These are phyloP conservation scores for human DNA, from an alignment of 2,113 vertebrate genomes.

Conservation along the genomic window GRCh38 chrX:129077501-129078000, in stretches of 20 bases:
- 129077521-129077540: slow-evolving; percentile 55
- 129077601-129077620: neutral
- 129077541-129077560: slow-evolving; percentile 60
- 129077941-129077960: slow-evolving; percentile 31
- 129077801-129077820: slow-evolving; percentile 43
- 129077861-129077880: neutral
- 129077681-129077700: slow-evolving; percentile 3
- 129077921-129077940: neutral
- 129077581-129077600: slow-evolving; percentile 6
- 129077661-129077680: slow-evolving; percentile 1
- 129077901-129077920: slow-evolving; percentile 9
- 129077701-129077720: neutral
- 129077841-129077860: slow-evolving; percentile 33
- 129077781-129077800: slow-evolving; percentile 45
- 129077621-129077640: slow-evolving; percentile 54
- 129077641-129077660: slow-evolving; percentile 10
- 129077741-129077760: slow-evolving; percentile 33
- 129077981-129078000: slow-evolving; percentile 12
- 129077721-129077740: slow-evolving; percentile 50
- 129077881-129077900: neutral
- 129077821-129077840: slow-evolving; percentile 39
- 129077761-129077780: neutral
- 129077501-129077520: slow-evolving; percentile 49
- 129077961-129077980: neutral
- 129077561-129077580: slow-evolving; percentile 59